A percentile compares a stretch with the other conserved stretches of the same genome.
Evolutionary conservation across 2,888 invertebrate genomes (phyloP).

Genomic region (Bombylius discolor): DNA sequence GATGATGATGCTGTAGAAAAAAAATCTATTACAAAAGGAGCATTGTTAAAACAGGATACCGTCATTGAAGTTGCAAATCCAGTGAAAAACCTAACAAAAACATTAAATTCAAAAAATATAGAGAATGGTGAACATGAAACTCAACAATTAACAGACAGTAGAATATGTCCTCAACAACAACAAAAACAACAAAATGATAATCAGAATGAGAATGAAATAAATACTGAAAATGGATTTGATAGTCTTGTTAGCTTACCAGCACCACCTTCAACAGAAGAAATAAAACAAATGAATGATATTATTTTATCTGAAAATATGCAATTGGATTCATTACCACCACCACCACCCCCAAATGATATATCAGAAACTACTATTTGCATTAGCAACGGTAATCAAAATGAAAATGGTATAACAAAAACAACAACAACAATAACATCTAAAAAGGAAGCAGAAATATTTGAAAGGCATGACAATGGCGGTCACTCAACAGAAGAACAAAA

Average conservation of each 20-base stretch:
- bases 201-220: not conserved
- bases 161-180: not conserved
- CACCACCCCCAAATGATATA: slow-evolving; percentile 25
- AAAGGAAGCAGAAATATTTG: too few species aligned
- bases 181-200: not conserved
- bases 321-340: slow-evolving; percentile 34
- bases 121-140: not conserved
- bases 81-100: not conserved
- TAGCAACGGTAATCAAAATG: slow-evolving; percentile 6
- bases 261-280: slow-evolving; percentile 34
- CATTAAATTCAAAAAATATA: not conserved
- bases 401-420: not conserved
- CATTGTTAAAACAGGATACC: slow-evolving; percentile 52
- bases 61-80: slow-evolving; percentile 27
- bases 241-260: slow-evolving; percentile 35
- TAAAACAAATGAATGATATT: slow-evolving; percentile 30
- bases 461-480: not conserved
- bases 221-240: slow-evolving; percentile 27
- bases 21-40: slow-evolving; percentile 57
- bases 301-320: slow-evolving; percentile 28
- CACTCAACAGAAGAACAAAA: slow-evolving; percentile 14
- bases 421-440: too few species aligned
- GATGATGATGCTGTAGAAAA: slow-evolving; percentile 38
- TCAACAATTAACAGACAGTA: not conserved
- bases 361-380: slow-evolving; percentile 8